Evolutionary conservation across 2,888 invertebrate genomes (phyloP).

Genomic region (Caenorhabditis becei): DNA sequence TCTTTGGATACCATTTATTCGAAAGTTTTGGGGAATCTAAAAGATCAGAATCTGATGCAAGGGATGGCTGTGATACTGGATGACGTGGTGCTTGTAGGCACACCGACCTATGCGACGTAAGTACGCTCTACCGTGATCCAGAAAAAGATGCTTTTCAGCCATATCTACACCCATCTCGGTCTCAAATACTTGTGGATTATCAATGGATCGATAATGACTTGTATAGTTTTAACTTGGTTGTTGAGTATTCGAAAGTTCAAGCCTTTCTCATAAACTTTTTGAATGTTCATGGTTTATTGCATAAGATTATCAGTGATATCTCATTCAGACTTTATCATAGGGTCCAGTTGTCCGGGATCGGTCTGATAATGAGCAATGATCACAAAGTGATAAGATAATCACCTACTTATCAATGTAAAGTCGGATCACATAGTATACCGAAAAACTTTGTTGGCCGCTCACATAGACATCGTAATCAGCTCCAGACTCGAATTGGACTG

Average conservation of each 20-base stretch:
- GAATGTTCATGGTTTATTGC: background rate
- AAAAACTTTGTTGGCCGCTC: too few species aligned
- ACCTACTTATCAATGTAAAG: too few species aligned
- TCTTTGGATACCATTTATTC: constrained; percentile 61
- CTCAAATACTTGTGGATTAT: constrained; percentile 58
- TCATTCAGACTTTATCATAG: too few species aligned
- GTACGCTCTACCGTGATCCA: background rate
- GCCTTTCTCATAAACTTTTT: constrained; percentile 32
- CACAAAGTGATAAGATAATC: too few species aligned
- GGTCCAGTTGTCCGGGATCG: too few species aligned
- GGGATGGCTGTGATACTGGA: constrained; percentile 54
- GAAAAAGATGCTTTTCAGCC: constrained; percentile 24
- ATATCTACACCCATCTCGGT: constrained; percentile 56
- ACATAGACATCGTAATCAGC: too few species aligned
- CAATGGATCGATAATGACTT: constrained; percentile 49
- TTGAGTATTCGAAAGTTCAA: constrained; percentile 47
- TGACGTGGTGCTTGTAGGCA: constrained; percentile 49
- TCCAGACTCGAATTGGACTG: too few species aligned
- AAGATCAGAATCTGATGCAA: constrained; percentile 65
- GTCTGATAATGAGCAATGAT: too few species aligned
- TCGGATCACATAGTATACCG: too few species aligned
- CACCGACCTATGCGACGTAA: constrained; percentile 61
- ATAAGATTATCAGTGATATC: too few species aligned
- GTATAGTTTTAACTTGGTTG: constrained; percentile 39
- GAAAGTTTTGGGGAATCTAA: constrained; percentile 56